These are phyloP conservation scores for Syrmaticus mikado DNA, from an alignment of 2,113 vertebrate species.

Conservation along the genomic window DNA sequence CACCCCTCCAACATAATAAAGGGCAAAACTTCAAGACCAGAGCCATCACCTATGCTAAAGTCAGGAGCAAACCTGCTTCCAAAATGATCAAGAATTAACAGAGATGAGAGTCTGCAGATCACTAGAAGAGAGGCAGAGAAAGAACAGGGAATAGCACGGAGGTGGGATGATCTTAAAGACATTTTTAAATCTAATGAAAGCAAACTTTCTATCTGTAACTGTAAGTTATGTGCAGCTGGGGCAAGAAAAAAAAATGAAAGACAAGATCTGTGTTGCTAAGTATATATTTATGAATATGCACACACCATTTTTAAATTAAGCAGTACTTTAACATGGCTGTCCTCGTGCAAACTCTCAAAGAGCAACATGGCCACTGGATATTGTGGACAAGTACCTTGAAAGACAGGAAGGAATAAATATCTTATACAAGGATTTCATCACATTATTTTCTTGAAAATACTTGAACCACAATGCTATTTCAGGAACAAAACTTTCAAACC, in stretches of 20 bases:
- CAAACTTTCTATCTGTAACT: neutral
- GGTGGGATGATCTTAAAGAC: neutral
- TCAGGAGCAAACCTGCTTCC: neutral
- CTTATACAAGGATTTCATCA: neutral
- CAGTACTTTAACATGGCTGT: neutral
- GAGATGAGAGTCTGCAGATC: neutral
- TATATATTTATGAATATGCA: neutral
- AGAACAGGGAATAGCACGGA: neutral
- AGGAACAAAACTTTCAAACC: constrained; percentile 43
- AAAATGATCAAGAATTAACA: neutral
- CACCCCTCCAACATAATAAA: neutral
- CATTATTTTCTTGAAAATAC: constrained; percentile 38
- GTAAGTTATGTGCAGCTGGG: neutral
- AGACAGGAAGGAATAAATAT: neutral
- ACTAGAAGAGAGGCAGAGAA: neutral
- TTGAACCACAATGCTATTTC: neutral
- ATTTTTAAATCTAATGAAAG: neutral
- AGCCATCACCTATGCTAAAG: neutral
- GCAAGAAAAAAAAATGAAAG: neutral
- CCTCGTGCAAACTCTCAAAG: neutral
- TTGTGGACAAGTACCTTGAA: neutral
- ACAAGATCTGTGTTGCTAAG: neutral
- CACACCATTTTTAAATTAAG: neutral
- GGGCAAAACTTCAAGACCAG: neutral
- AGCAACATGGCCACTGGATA: neutral